phyloP scores from a whole-genome alignment of 1,140 invertebrate genomes.

The Drosophila tropicalis region DNA sequence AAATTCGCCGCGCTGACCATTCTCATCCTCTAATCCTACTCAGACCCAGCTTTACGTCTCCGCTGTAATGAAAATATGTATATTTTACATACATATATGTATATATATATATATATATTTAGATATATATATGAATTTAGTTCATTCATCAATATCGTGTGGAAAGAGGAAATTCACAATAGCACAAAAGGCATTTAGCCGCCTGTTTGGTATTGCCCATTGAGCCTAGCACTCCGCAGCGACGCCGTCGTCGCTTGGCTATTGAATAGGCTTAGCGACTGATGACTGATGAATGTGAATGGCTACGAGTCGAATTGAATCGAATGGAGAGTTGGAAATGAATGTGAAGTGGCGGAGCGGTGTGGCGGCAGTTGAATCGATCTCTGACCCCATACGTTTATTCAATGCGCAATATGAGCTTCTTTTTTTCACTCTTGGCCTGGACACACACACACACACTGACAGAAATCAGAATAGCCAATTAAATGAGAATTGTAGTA shows the following conservation, averaged over 20 bases:
- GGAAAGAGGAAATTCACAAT: constrained; percentile 63
- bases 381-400: constrained; percentile 12
- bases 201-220: constrained; percentile 75
- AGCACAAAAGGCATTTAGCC: constrained; percentile 75
- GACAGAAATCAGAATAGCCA: neutral
- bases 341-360: neutral
- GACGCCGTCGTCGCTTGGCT: constrained; percentile 15
- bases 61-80: neutral
- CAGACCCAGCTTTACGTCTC: no score
- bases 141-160: constrained; percentile 41
- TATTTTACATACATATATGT: neutral
- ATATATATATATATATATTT: no score
- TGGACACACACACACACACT: neutral
- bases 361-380: neutral
- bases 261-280: constrained; percentile 65
- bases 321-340: neutral
- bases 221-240: constrained; percentile 29
- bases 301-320: neutral
- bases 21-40: neutral
- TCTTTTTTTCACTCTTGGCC: neutral
- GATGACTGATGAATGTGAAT: constrained; percentile 27
- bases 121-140: neutral
- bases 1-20: constrained; percentile 55
- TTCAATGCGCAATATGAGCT: constrained; percentile 11
- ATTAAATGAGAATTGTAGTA: no score